These are phyloP conservation scores for Megaleporinus macrocephalus DNA, from an alignment of 2,113 vertebrate genomes.

Conservation along the genomic window DNA sequence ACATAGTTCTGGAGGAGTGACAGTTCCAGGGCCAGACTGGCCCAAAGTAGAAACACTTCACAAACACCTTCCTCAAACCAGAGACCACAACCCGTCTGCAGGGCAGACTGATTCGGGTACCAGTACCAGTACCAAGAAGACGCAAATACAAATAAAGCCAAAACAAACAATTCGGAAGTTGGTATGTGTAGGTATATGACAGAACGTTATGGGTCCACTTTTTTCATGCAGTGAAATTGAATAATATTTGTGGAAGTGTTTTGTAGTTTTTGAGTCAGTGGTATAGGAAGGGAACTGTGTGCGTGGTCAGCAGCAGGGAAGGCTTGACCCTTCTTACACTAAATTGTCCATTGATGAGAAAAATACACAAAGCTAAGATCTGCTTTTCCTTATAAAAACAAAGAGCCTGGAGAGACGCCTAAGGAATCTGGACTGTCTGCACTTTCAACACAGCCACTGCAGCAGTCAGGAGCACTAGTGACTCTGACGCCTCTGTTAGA, in stretches of 20 bases:
- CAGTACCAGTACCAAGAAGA: constrained; percentile 7
- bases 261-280: neutral
- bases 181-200: neutral
- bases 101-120: neutral
- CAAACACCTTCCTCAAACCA: neutral
- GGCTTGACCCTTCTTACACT: constrained; percentile 13
- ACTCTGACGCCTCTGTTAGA: too few relatives aligned
- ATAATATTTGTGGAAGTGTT: constrained; percentile 40
- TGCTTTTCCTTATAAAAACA: constrained; percentile 14
- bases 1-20: neutral
- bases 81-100: neutral
- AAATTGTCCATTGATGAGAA: constrained; percentile 24
- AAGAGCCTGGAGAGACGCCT: neutral
- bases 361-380: constrained; percentile 34
- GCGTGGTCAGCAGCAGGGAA: neutral
- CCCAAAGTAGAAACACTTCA: neutral
- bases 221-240: neutral
- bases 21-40: neutral
- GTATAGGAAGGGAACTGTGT: neutral
- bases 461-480: too few relatives aligned
- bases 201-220: constrained; percentile 20
- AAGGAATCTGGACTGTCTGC: constrained; percentile 24
- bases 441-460: neutral
- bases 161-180: neutral
- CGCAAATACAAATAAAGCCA: constrained; percentile 13